Percentiles rank a stretch among this genome's conserved stretches.
These are phyloP conservation scores for Leptinotarsa defecta DNA, from an alignment of 1,140 invertebrate genomes.

Conservation along the genomic window DNA sequence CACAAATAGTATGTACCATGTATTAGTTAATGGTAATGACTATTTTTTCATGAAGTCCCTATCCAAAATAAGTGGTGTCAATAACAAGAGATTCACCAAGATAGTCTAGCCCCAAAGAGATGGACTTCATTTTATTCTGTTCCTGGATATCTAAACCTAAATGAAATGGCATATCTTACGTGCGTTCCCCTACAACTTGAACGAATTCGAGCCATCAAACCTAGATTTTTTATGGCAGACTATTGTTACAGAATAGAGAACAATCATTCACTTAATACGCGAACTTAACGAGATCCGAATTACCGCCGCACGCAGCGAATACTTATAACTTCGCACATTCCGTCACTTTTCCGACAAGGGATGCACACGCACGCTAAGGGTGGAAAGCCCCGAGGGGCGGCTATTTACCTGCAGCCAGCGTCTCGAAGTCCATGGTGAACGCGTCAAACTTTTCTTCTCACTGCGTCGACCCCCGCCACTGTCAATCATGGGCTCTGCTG, in stretches of 20 bases:
- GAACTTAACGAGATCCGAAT: constrained; percentile 37
- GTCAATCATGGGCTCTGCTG: constrained; percentile 43
- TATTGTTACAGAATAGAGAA: constrained; percentile 34
- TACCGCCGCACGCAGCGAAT: constrained; percentile 19
- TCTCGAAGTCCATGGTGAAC: constrained; percentile 53
- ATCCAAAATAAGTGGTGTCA: background rate
- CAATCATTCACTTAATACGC: constrained; percentile 47
- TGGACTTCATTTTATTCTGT: background rate
- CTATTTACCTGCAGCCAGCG: constrained; percentile 52
- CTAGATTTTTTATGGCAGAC: constrained; percentile 27
- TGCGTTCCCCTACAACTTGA: background rate
- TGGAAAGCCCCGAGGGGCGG: constrained; percentile 2
- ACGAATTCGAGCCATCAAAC: constrained; percentile 17
- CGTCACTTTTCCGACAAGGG: background rate
- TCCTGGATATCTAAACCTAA: background rate
- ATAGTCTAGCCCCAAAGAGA: background rate
- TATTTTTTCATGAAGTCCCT: background rate
- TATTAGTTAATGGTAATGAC: no score
- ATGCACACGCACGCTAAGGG: constrained; percentile 2
- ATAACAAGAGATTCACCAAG: background rate
- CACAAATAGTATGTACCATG: background rate
- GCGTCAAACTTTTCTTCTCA: constrained; percentile 37
- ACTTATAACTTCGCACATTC: constrained; percentile 5
- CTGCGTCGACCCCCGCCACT: constrained; percentile 40
- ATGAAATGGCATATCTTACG: background rate